Percentiles rank a stretch among this genome's conserved stretches.
These are phyloP conservation scores for Gymnarchus niloticus DNA, from an alignment of 2,113 vertebrate species.

Conservation along the genomic window DNA sequence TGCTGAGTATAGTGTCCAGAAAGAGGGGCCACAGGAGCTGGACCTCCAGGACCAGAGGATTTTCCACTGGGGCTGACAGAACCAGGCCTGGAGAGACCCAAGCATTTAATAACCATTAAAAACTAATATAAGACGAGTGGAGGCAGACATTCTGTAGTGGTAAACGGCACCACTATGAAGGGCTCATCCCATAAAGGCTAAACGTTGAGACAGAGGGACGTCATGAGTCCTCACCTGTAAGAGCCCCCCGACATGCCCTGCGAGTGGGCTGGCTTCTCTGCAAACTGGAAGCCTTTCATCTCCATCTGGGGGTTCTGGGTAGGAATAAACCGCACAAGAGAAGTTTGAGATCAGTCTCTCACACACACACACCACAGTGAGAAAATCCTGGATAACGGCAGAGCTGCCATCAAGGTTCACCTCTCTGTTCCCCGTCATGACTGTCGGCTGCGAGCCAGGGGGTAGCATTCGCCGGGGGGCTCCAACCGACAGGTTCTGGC, in stretches of 20 bases:
- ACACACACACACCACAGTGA: neutral
- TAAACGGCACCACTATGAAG: neutral
- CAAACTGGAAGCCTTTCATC: constrained; percentile 93
- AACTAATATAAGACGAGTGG: neutral
- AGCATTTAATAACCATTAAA: neutral
- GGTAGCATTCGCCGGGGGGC: constrained; percentile 84
- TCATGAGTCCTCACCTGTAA: constrained; percentile 71
- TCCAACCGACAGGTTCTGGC: constrained; percentile 86
- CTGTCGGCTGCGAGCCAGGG: constrained; percentile 78
- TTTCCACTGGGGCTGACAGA: constrained; percentile 96
- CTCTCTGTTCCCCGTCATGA: constrained; percentile 83
- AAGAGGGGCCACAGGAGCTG: constrained; percentile 74
- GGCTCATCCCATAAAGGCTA: no score
- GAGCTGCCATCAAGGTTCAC: constrained; percentile 49
- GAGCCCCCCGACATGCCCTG: constrained; percentile 69
- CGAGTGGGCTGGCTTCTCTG: constrained; percentile 85
- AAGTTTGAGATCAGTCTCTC: neutral
- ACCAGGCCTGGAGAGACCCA: constrained; percentile 69
- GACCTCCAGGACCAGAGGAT: constrained; percentile 71
- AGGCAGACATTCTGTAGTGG: neutral
- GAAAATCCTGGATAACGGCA: neutral
- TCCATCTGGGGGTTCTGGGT: constrained; percentile 85
- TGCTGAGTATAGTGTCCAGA: constrained; percentile 88
- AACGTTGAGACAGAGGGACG: no score
- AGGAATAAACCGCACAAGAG: neutral